A percentile compares a stretch with the other conserved stretches of the same genome.
Evolutionary conservation across 2,888 invertebrate genomes (phyloP).

Genomic region (Agrochola circellaris): DNA sequence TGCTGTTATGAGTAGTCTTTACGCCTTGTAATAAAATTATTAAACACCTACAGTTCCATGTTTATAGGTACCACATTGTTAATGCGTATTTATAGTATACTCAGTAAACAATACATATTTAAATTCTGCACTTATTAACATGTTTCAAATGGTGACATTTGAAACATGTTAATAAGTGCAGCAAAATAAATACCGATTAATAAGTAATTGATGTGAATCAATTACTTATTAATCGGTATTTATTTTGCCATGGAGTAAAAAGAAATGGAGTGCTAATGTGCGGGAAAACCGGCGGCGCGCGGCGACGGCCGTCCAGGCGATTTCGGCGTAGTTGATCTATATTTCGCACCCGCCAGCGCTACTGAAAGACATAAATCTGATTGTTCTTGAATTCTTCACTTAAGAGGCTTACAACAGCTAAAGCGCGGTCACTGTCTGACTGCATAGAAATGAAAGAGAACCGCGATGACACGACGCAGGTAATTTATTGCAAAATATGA

Average conservation of each 20-base stretch:
- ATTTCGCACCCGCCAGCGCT: neutral
- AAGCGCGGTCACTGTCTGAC: too few species aligned
- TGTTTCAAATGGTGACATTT: slow-evolving; percentile 4
- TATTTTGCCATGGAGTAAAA: slow-evolving; percentile 9
- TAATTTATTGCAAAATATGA: too few species aligned
- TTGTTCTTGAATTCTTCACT: neutral
- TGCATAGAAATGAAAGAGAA: too few species aligned
- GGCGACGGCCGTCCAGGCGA: neutral
- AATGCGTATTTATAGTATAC: neutral
- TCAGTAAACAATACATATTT: neutral
- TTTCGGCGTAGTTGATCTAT: neutral
- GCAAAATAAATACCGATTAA: too few species aligned
- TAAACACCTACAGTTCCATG: neutral
- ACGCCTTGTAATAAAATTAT: slow-evolving; percentile 17
- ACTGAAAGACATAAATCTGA: neutral
- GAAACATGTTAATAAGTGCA: too few species aligned
- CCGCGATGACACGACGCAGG: too few species aligned
- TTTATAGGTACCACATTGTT: neutral
- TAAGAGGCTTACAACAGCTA: too few species aligned
- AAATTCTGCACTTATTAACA: neutral
- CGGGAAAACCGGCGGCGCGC: too few species aligned
- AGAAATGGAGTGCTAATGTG: neutral
- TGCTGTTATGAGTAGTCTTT: slow-evolving; percentile 15
- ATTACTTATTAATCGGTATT: neutral
- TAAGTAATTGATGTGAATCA: too few species aligned